phyloP scores from a whole-genome alignment of 2,797 vertebrate genomes.

The Enteromius treurensis region DNA sequence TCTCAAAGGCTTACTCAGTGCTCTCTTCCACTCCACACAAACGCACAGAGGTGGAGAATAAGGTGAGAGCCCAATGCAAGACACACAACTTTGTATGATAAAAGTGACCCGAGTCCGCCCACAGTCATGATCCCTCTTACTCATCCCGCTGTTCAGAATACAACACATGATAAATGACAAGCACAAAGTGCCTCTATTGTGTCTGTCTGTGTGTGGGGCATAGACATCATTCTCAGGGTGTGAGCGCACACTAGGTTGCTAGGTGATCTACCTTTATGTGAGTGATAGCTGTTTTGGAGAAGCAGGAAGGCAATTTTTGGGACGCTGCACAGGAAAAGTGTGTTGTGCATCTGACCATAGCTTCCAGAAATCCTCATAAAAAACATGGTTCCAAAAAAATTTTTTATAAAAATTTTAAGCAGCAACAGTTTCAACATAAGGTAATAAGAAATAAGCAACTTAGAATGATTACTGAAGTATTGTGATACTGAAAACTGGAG shows the following conservation, averaged over 20 bases:
- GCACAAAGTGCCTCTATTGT: constrained; percentile 24
- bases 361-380: neutral
- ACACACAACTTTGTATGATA: constrained; percentile 23
- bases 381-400: too few species aligned
- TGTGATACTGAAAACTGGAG: too few species aligned
- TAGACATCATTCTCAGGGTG: constrained; percentile 11
- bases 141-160: constrained; percentile 6
- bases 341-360: neutral
- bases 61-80: constrained; percentile 13
- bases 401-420: too few species aligned
- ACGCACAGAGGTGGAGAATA: constrained; percentile 21
- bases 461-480: neutral
- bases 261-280: neutral
- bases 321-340: neutral
- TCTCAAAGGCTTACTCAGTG: constrained; percentile 52
- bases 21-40: constrained; percentile 36
- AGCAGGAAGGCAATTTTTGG: neutral
- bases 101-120: neutral
- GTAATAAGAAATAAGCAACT: neutral
- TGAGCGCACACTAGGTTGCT: constrained; percentile 14
- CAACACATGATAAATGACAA: constrained; percentile 13
- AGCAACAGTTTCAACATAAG: neutral
- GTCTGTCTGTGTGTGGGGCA: constrained; percentile 11
- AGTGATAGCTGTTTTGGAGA: neutral
- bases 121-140: constrained; percentile 13